A percentile compares a stretch with the other conserved stretches of the same genome.
Conservation (phyloP, 1,140 invertebrate genomes). For the Drosophila funebris region DNA sequence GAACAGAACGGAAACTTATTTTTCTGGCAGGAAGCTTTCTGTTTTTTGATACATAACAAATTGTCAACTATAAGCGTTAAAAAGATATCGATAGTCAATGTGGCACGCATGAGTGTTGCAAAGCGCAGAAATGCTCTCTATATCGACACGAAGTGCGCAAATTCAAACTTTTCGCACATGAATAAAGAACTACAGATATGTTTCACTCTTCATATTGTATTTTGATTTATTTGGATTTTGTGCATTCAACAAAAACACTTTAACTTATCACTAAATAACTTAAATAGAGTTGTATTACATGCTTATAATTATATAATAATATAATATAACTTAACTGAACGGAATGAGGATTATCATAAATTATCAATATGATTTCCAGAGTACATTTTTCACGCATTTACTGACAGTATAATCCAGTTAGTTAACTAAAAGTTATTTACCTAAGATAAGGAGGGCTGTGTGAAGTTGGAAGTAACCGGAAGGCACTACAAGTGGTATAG, state of each 20-base stretch:
- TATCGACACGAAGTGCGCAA: too few species aligned
- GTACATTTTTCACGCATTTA: constrained; percentile 27
- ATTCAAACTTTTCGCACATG: too few species aligned
- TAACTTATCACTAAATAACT: constrained; percentile 75
- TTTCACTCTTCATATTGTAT: constrained; percentile 24
- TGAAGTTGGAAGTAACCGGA: constrained; percentile 42
- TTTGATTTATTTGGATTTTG: constrained; percentile 69
- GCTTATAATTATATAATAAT: constrained; percentile 75
- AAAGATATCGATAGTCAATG: too few species aligned
- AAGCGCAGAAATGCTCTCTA: too few species aligned
- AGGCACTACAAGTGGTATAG: constrained; percentile 67
- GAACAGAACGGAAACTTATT: too few species aligned
- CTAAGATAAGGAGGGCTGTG: constrained; percentile 17
- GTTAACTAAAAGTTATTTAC: constrained; percentile 33
- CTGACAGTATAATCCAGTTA: constrained; percentile 15
- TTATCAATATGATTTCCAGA: constrained; percentile 11
- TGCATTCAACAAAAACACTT: constrained; percentile 70
- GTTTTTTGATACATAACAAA: too few species aligned
- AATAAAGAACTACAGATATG: too few species aligned
- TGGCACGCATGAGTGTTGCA: too few species aligned
- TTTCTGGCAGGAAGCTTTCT: too few species aligned
- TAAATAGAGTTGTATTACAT: constrained; percentile 63
- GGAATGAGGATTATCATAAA: constrained; percentile 65
- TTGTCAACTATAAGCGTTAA: too few species aligned
- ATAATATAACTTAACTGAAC: constrained; percentile 67